Conservation (phyloP, 1,140 invertebrate species). For the Ptiloglossa arizonensis region DNA sequence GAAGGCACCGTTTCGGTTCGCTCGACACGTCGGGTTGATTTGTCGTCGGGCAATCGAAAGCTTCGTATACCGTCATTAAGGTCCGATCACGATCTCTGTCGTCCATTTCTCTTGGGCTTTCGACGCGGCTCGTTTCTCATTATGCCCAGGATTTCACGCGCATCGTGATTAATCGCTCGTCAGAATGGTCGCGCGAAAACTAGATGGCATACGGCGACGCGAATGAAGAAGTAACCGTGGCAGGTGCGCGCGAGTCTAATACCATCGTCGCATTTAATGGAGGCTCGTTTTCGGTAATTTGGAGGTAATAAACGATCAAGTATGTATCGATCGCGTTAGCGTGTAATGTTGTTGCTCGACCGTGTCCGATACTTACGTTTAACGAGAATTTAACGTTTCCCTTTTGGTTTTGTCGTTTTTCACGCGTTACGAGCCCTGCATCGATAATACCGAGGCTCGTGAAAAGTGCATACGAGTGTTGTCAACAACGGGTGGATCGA, state of each 20-base stretch:
- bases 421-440: constrained; percentile 21
- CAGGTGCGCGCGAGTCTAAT: constrained; percentile 41
- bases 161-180: constrained; percentile 47
- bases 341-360: neutral
- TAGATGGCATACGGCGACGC: constrained; percentile 31
- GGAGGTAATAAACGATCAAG: constrained; percentile 15
- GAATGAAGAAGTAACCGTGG: constrained; percentile 47
- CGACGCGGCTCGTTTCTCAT: constrained; percentile 31
- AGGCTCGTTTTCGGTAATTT: constrained; percentile 37
- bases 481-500: neutral
- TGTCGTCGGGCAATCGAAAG: constrained; percentile 31
- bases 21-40: constrained; percentile 20
- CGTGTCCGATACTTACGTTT: neutral
- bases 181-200: constrained; percentile 20
- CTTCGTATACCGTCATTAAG: constrained; percentile 8
- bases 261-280: constrained; percentile 14
- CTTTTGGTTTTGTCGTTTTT: neutral
- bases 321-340: constrained; percentile 16
- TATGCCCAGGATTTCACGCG: constrained; percentile 3
- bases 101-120: constrained; percentile 42
- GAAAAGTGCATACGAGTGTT: constrained; percentile 3
- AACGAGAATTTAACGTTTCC: constrained; percentile 13
- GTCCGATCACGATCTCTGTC: constrained; percentile 11
- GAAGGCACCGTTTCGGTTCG: neutral
- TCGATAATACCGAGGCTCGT: neutral